These are phyloP conservation scores for Taphrorychus bicolor DNA, from an alignment of 2,888 invertebrate genomes.

Conservation along the genomic window DNA sequence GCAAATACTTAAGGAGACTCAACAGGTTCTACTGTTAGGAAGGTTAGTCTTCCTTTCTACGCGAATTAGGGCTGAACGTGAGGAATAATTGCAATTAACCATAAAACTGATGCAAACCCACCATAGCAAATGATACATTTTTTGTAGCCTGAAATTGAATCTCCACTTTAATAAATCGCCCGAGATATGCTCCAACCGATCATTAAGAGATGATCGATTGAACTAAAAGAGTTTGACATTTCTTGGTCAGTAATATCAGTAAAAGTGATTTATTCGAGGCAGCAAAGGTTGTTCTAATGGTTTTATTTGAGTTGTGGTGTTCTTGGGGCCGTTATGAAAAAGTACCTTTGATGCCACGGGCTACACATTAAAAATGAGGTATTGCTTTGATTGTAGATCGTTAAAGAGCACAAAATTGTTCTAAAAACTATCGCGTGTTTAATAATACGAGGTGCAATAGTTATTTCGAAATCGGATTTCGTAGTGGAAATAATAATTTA, in stretches of 20 bases:
- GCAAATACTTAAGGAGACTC: slow-evolving; percentile 16
- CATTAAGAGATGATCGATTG: slow-evolving; percentile 37
- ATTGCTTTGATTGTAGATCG: slow-evolving; percentile 32
- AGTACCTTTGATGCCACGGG: slow-evolving; percentile 34
- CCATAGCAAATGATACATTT: not conserved
- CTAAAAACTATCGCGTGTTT: slow-evolving; percentile 19
- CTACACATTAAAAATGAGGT: slow-evolving; percentile 33
- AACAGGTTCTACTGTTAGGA: not conserved
- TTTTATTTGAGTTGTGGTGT: slow-evolving; percentile 34
- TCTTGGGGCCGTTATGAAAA: slow-evolving; percentile 24
- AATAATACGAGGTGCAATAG: slow-evolving; percentile 9
- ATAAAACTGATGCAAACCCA: not conserved
- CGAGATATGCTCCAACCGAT: slow-evolving; percentile 26
- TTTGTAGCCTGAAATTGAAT: not conserved
- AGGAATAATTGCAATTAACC: not conserved
- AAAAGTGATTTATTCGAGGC: slow-evolving; percentile 37
- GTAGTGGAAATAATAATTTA: not conserved
- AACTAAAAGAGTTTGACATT: slow-evolving; percentile 32
- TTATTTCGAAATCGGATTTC: not conserved
- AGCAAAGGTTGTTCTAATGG: slow-evolving; percentile 36
- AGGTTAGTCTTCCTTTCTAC: not conserved
- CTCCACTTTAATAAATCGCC: slow-evolving; percentile 4
- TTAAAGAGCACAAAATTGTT: slow-evolving; percentile 33
- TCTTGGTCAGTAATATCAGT: slow-evolving; percentile 37
- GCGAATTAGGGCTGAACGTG: too few relatives aligned